Evolutionary conservation across 1,140 invertebrate genomes (phyloP), one percentile per base, ranked within the genome.

Genomic region (Bombus sibiricus): DNA sequence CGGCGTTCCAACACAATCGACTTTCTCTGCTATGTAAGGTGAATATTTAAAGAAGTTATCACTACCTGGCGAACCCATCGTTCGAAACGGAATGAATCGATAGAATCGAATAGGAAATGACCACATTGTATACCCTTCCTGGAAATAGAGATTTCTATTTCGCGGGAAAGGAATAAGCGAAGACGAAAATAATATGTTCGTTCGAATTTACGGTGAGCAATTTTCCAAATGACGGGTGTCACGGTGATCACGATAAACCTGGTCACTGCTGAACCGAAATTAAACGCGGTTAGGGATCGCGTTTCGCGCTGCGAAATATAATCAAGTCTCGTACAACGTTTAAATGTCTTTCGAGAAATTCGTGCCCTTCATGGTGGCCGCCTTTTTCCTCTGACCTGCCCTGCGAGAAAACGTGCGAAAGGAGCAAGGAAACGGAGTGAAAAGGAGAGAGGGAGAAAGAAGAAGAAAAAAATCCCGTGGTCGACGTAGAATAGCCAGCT

Each of bases 401-500:
- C 37, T 12, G 5, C 22, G 32, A 79, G 43, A 18, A 47, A 87
- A 78, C 71, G 18, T 15, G 6, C 3, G 57, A 59, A 28, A 28
- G 25, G 8, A n/a, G 59, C 59, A 8, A 64, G 10, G 25, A 12
- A 68, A 28, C 4, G 10, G 25, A 12, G 66, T 69, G 13, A 2
- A 69, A 57, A 43, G 18, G 28, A 25, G 2, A 68, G 3, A 1
- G 10, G 22, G 64, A 2, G 13, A 28, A 53, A 41, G 37, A 34
- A 43, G 43, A 28, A 32, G 39, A 53, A 79, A 90, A 69, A 84
- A 77, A 80, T 64, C 53, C 53, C n/a, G n/a, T 15, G 47, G 34
- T 53, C 39, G n/a, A 88, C 69, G 77, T 78, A 75, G 73, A 84
- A 91, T 84, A 91, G 82, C 87, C 89, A 77, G 91, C 92, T 93